Evolutionary conservation across 2,113 vertebrate genomes (phyloP).

Genomic region (Hystrix brachyura): DNA sequence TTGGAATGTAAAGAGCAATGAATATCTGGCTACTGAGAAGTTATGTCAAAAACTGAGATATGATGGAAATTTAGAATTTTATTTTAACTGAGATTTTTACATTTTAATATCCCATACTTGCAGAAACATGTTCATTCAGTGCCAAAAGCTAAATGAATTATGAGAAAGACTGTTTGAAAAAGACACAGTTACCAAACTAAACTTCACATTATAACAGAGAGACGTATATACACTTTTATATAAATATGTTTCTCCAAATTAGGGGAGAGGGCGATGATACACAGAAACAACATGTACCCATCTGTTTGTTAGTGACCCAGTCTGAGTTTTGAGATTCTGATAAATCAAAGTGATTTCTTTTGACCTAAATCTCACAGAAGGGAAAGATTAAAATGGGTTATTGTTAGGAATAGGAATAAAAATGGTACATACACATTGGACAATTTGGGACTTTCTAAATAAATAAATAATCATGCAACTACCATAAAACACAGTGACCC

Average conservation of each 20-base stretch:
- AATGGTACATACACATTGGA: neutral
- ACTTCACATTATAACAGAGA: neutral
- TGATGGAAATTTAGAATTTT: slow-evolving; percentile 21
- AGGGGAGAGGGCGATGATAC: neutral
- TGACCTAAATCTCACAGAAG: neutral
- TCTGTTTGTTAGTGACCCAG: neutral
- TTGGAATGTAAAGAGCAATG: neutral
- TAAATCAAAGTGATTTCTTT: neutral
- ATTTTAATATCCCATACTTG: neutral
- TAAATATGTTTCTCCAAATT: neutral
- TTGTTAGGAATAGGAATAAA: neutral
- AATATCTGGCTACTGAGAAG: slow-evolving; percentile 5
- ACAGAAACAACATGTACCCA: neutral
- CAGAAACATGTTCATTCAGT: neutral
- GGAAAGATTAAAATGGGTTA: neutral
- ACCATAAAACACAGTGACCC: neutral
- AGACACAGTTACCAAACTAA: neutral
- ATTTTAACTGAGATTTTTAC: neutral
- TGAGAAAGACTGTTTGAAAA: slow-evolving; percentile 19
- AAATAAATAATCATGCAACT: neutral
- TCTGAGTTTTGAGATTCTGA: neutral
- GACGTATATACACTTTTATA: neutral
- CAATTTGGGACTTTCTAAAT: neutral
- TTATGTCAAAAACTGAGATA: slow-evolving; percentile 42
- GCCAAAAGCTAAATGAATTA: neutral